Percentiles rank a stretch among this genome's conserved stretches.
Evolutionary conservation across 2,797 vertebrate species (phyloP).

Genomic region (Diceros bicornis): DNA sequence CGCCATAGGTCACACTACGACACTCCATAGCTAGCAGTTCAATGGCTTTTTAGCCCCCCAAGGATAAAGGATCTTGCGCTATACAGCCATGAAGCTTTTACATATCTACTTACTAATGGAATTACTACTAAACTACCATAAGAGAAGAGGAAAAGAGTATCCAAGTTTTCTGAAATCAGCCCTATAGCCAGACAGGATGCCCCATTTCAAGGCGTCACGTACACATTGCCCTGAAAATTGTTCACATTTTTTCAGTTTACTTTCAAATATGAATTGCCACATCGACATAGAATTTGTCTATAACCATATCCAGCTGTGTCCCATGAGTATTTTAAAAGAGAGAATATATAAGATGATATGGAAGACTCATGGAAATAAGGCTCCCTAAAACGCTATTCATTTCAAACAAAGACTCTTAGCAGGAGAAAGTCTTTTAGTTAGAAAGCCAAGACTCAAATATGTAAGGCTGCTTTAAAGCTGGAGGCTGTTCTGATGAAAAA

Average conservation of each 20-base stretch:
- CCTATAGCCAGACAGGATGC: not conserved
- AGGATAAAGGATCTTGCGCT: not conserved
- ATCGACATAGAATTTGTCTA: not conserved
- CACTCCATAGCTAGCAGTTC: not conserved
- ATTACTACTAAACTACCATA: not conserved
- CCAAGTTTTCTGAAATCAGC: not conserved
- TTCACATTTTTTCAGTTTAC: not conserved
- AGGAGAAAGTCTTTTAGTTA: slow-evolving; percentile 57
- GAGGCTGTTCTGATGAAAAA: not conserved
- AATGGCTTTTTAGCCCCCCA: not conserved
- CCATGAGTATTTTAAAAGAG: slow-evolving; percentile 22
- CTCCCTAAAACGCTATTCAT: not conserved
- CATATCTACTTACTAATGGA: not conserved
- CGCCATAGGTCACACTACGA: not conserved
- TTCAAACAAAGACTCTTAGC: not conserved
- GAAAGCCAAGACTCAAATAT: slow-evolving; percentile 10
- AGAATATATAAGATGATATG: slow-evolving; percentile 31
- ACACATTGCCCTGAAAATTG: not conserved
- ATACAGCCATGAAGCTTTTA: not conserved
- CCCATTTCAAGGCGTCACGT: not conserved
- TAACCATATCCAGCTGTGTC: slow-evolving; percentile 49
- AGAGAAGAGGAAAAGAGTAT: not conserved
- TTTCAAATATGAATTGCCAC: slow-evolving; percentile 39
- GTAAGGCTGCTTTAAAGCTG: slow-evolving; percentile 12
- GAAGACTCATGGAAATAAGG: slow-evolving; percentile 47